A percentile compares a stretch with the other conserved stretches of the same genome.
Conservation (phyloP, 2,113 vertebrate species). For the Oreotragus oreotragus region DNA sequence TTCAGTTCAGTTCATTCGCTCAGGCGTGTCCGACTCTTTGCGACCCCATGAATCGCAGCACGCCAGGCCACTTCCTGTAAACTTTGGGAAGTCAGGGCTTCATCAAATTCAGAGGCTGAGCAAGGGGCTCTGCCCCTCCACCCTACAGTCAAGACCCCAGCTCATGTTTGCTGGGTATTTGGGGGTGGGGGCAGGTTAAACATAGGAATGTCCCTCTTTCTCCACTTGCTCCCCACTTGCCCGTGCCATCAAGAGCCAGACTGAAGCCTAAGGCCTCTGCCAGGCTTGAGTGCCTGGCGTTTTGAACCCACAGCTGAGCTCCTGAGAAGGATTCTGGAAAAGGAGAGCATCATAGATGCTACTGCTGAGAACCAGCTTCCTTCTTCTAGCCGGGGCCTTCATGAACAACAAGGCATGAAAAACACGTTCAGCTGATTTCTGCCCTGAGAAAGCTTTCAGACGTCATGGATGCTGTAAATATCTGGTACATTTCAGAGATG, state of each 20-base stretch:
- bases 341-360: background rate
- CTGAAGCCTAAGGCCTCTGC: background rate
- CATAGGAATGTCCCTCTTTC: accelerated
- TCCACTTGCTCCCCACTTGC: background rate
- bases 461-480: background rate
- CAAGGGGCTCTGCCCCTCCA: accelerated
- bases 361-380: background rate
- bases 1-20: no score
- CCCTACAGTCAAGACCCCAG: accelerated
- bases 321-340: background rate
- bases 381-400: background rate
- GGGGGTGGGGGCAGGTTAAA: background rate
- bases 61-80: no score
- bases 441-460: background rate
- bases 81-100: background rate
- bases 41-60: no score
- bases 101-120: conserved; percentile 2
- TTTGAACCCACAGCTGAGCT: background rate
- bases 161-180: accelerated
- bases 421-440: background rate
- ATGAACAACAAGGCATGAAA: background rate
- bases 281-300: background rate
- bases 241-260: background rate
- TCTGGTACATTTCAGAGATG: background rate
- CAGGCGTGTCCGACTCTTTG: no score